Evolutionary conservation across 2,797 vertebrate genomes (phyloP), one percentile per base, ranked within the genome.

Genomic region (Urocyon cinereoargenteus): DNA sequence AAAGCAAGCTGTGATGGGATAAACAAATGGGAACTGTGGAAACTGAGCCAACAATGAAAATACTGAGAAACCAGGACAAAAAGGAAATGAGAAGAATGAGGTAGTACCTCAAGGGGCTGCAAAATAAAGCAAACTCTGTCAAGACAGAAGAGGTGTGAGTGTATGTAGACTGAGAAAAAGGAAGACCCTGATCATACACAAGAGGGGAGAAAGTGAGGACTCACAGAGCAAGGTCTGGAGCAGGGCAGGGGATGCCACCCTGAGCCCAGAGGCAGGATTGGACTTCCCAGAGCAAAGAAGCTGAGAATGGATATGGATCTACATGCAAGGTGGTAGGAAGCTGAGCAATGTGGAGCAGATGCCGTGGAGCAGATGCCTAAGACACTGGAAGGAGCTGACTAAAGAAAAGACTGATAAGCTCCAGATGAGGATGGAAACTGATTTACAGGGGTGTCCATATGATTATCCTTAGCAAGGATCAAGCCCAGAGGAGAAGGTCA

Each of bases 11-110:
- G 24, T 79, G 16, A 1, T 55, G 16, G n/a, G 34, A 79, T 62
- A 84, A 91, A 45, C 55, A 75, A 91, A 83, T 26, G 26, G 31
- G 18, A 86, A 96, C 61, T 4, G 24, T 86, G 55, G 22, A 82
- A 92, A 92, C 0, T 22, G 24, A 68, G 62, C 18, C 75, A 90
- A 64, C 28, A 62, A 82, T 83, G 24, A 57, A 86, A 88, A 45
- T 51, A 96, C 72, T 79, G 31, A 96, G 61, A 93, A 82, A 93
- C 57, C 5, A 57, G 81, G 73, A 91, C 21, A 62, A 72, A 93
- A 94, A 45, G 26, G 19, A n/a, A 28, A 34, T 77, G 40, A 89
- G 7, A 45, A 18, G 28, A 59, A 40, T 62, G 53, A 64, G 15
- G 68, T 0, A 81, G 62, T 11, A 94, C 24, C 36, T 59, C 40